These are phyloP conservation scores for Melieria crassipennis DNA, from an alignment of 2,888 invertebrate species.

Conservation along the genomic window DNA sequence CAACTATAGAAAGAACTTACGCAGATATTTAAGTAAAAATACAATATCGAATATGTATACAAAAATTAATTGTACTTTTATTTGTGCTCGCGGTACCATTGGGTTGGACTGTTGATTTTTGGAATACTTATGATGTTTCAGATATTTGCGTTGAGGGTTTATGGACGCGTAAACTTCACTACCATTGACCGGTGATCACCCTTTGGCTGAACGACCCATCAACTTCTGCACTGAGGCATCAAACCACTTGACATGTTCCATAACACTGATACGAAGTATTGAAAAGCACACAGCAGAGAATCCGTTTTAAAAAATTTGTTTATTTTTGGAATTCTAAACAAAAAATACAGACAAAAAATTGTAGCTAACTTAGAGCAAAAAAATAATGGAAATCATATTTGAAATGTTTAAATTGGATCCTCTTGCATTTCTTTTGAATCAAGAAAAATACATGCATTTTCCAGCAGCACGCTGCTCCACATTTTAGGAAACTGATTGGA, in stretches of 20 bases:
- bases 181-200: no score
- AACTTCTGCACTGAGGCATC: neutral
- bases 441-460: slow-evolving; percentile 21
- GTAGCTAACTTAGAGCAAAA: slow-evolving; percentile 33
- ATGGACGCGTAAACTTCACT: no score
- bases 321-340: slow-evolving; percentile 36
- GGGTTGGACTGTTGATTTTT: no score
- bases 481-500: neutral
- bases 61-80: no score
- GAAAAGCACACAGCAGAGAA: neutral
- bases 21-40: no score
- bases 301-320: slow-evolving; percentile 29
- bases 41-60: no score
- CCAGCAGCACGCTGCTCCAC: neutral
- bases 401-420: slow-evolving; percentile 28
- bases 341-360: slow-evolving; percentile 34
- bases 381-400: slow-evolving; percentile 34
- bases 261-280: neutral
- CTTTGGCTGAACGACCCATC: no score
- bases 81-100: no score
- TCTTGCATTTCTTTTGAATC: slow-evolving; percentile 25
- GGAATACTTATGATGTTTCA: no score
- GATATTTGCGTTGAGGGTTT: no score
- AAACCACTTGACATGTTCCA: neutral
- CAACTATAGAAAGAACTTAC: no score